Percentiles rank a stretch among this genome's conserved stretches.
phyloP scores from a whole-genome alignment of 2,113 vertebrate species.

The Lycocorax pyrrhopterus region DNA sequence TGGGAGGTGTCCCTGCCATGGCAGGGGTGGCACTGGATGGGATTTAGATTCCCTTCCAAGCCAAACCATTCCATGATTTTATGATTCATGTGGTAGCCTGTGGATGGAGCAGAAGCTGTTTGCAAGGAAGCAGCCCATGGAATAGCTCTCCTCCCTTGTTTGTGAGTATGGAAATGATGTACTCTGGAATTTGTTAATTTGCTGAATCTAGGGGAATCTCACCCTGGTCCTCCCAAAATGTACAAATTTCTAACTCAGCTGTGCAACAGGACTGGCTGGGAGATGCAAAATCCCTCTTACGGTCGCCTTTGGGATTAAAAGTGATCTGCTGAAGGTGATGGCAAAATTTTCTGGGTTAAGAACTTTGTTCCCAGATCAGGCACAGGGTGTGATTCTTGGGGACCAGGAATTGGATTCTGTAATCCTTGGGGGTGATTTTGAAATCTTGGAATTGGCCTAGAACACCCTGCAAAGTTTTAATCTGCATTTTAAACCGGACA shows the following conservation, averaged over 20 bases:
- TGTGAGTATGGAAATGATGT: rapidly evolving
- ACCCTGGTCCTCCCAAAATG: rapidly evolving
- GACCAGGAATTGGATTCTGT: neutral
- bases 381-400: neutral
- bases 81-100: rapidly evolving
- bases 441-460: neutral
- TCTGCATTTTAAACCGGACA: neutral
- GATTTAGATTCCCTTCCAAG: neutral
- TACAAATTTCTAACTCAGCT: neutral
- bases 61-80: neutral
- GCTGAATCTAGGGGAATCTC: neutral
- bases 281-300: rapidly evolving
- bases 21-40: neutral
- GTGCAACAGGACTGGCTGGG: neutral
- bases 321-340: neutral
- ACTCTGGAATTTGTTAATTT: neutral
- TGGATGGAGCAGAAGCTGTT: neutral
- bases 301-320: neutral
- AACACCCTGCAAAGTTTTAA: no score
- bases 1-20: neutral
- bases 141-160: neutral
- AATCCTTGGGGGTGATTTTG: neutral
- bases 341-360: neutral
- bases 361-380: neutral
- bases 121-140: neutral